A percentile compares a stretch with the other conserved stretches of the same genome.
Evolutionary conservation across 2,113 vertebrate species (phyloP).

Genomic region (Thymallus thymallus): DNA sequence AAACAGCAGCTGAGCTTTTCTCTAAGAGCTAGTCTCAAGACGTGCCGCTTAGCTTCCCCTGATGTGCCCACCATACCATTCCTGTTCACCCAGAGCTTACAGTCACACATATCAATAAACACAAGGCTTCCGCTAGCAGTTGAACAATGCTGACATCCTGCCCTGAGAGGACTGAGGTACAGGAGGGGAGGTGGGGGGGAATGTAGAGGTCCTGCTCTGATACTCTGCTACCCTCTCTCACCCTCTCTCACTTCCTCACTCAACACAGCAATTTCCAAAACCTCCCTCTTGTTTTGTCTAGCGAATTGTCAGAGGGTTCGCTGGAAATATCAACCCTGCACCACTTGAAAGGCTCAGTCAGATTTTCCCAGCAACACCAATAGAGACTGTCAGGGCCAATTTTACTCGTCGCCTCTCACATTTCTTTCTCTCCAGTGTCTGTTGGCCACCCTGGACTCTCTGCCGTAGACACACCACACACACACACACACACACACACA

Average conservation of each 20-base stretch:
- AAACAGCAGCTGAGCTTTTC: not conserved
- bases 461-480: conserved; percentile 2
- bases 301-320: conserved; percentile 8
- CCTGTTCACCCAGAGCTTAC: not conserved
- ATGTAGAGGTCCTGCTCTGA: not conserved
- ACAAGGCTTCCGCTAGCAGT: not conserved
- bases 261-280: conserved; percentile 14
- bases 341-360: conserved; percentile 56
- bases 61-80: not conserved
- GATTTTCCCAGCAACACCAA: conserved; percentile 59
- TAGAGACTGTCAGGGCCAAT: conserved; percentile 56
- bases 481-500: not conserved
- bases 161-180: not conserved
- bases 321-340: conserved; percentile 52
- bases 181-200: not conserved
- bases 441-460: conserved; percentile 30
- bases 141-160: conserved; percentile 2
- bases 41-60: not conserved
- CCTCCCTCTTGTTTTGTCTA: conserved; percentile 50
- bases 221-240: not conserved
- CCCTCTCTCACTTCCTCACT: conserved; percentile 32
- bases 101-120: not conserved
- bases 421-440: conserved; percentile 40
- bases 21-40: not conserved
- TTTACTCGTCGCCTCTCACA: conserved; percentile 39